Conservation (phyloP, 2,113 vertebrate species). For the Hippoglossus stenolepis region DNA sequence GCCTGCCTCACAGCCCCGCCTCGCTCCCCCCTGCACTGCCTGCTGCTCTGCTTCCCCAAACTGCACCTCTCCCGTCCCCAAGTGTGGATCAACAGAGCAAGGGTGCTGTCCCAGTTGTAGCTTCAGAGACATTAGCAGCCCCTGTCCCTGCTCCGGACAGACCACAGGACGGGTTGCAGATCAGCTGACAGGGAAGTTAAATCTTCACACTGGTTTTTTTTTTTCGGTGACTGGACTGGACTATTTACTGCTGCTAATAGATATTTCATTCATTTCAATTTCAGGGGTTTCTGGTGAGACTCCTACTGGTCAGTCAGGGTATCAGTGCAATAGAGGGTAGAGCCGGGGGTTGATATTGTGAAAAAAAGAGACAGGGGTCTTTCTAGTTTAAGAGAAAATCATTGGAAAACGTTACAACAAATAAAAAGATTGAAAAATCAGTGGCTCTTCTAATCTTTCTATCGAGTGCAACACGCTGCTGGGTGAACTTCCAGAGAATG, state of each 20-base stretch:
- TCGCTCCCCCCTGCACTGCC: constrained; percentile 3
- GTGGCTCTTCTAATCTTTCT: neutral
- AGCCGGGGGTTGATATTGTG: neutral
- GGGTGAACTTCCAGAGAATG: constrained; percentile 24
- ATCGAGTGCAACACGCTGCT: neutral
- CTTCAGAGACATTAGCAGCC: neutral
- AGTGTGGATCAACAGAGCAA: constrained; percentile 16
- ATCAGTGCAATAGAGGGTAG: neutral
- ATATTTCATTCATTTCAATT: neutral
- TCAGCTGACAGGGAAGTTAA: constrained; percentile 22
- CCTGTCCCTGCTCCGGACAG: neutral
- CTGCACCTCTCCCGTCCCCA: neutral
- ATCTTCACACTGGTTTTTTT: neutral
- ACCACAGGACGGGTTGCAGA: neutral
- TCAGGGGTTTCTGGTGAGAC: neutral
- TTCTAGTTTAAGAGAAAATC: constrained; percentile 15
- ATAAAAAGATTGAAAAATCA: neutral
- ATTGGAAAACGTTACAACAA: neutral
- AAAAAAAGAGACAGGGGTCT: neutral
- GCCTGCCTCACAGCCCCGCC: neutral
- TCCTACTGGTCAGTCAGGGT: neutral
- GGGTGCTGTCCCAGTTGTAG: neutral
- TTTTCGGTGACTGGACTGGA: no score
- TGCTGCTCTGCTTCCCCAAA: constrained; percentile 42
- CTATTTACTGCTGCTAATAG: no score